These are phyloP conservation scores for Achroia grisella DNA, from an alignment of 1,140 invertebrate species.

Conservation along the genomic window DNA sequence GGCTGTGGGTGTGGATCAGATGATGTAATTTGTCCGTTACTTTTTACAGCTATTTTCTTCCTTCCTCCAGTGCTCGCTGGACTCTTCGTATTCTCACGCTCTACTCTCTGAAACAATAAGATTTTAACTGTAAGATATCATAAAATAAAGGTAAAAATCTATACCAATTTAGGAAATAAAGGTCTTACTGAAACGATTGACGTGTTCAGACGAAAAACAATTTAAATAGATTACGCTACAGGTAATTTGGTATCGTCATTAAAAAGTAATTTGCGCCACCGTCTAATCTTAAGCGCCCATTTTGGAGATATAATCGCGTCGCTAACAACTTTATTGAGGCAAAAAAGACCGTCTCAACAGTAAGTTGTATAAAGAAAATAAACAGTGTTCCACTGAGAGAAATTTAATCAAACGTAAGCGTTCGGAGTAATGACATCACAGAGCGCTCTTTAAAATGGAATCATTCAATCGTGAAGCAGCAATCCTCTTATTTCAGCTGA, in stretches of 20 bases:
- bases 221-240: too few relatives aligned
- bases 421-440: slow-evolving; percentile 31
- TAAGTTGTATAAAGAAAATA: slow-evolving; percentile 3
- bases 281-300: slow-evolving; percentile 23
- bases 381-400: slow-evolving; percentile 7
- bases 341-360: too few relatives aligned
- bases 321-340: slow-evolving; percentile 9
- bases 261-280: slow-evolving; percentile 44
- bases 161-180: too few relatives aligned
- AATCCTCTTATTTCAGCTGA: slow-evolving; percentile 63
- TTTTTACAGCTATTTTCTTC: slow-evolving; percentile 50
- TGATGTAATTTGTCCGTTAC: slow-evolving; percentile 53
- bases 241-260: slow-evolving; percentile 17
- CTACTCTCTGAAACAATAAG: slow-evolving; percentile 51
- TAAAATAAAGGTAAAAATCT: background rate
- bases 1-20: slow-evolving; percentile 43
- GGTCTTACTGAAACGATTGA: too few relatives aligned
- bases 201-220: too few relatives aligned
- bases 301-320: slow-evolving; percentile 3
- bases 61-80: slow-evolving; percentile 60
- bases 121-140: background rate
- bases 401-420: slow-evolving; percentile 21
- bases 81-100: slow-evolving; percentile 58
- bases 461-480: slow-evolving; percentile 49
- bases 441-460: slow-evolving; percentile 44